phyloP scores from a whole-genome alignment of 2,797 vertebrate genomes.

The Pseudochirops corinnae region DNA sequence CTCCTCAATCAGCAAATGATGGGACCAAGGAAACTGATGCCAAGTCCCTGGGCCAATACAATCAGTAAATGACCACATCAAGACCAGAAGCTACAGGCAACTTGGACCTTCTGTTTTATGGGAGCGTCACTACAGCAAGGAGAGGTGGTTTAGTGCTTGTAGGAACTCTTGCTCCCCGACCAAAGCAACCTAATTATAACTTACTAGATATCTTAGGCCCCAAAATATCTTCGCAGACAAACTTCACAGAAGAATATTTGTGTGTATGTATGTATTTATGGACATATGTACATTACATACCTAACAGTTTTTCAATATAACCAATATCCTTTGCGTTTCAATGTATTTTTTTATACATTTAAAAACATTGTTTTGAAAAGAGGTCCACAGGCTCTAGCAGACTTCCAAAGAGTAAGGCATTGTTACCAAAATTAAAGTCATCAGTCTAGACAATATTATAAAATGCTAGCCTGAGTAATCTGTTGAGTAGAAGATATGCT shows the following conservation, averaged over 20 bases:
- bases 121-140: too few relatives aligned
- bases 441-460: not conserved
- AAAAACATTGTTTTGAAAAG: not conserved
- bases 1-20: not conserved
- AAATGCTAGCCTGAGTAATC: not conserved
- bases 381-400: not conserved
- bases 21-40: not conserved
- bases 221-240: too few relatives aligned
- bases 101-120: too few relatives aligned
- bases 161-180: too few relatives aligned
- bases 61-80: not conserved
- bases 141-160: too few relatives aligned
- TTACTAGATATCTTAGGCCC: too few relatives aligned
- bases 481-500: not conserved
- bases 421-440: not conserved
- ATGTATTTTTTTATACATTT: not conserved
- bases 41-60: not conserved
- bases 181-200: too few relatives aligned
- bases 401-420: not conserved
- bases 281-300: too few relatives aligned
- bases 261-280: too few relatives aligned
- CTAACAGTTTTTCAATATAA: not conserved
- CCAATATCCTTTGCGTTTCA: not conserved
- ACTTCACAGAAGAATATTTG: too few relatives aligned
- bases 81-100: too few relatives aligned